Evolutionary conservation across 2,888 invertebrate genomes (phyloP).

Genomic region (Plagodis pulveraria): DNA sequence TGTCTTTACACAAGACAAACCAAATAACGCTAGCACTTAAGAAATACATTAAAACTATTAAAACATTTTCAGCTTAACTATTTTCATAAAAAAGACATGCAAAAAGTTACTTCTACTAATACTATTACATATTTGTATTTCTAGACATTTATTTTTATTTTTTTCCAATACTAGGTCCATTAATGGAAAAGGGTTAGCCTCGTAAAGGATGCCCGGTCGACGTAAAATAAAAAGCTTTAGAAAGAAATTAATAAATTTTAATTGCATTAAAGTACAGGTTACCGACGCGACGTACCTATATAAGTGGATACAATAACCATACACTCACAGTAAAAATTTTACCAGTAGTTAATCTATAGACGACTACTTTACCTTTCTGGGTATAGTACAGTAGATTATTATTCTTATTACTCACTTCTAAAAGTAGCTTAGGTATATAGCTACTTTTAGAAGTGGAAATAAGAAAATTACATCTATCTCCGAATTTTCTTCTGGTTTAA

Average conservation of each 20-base stretch:
- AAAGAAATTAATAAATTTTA: constrained; percentile 71
- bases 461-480: no score
- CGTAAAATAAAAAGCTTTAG: constrained; percentile 60
- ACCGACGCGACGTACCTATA: constrained; percentile 50
- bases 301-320: constrained; percentile 53
- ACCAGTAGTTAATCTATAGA: constrained; percentile 5
- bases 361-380: background rate
- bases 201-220: constrained; percentile 36
- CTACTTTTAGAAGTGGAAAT: no score
- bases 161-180: constrained; percentile 43
- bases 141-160: constrained; percentile 30
- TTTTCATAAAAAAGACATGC: background rate
- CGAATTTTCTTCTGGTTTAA: no score
- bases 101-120: constrained; percentile 6
- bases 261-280: constrained; percentile 64
- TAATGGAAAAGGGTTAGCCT: constrained; percentile 36
- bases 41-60: no score
- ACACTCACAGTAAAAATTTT: constrained; percentile 8
- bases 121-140: constrained; percentile 1
- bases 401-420: no score
- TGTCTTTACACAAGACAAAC: no score
- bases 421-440: no score
- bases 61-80: no score
- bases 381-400: no score
- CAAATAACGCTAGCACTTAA: no score